phyloP scores from a whole-genome alignment of 2,797 vertebrate genomes.

The Gymnothorax reevesii region DNA sequence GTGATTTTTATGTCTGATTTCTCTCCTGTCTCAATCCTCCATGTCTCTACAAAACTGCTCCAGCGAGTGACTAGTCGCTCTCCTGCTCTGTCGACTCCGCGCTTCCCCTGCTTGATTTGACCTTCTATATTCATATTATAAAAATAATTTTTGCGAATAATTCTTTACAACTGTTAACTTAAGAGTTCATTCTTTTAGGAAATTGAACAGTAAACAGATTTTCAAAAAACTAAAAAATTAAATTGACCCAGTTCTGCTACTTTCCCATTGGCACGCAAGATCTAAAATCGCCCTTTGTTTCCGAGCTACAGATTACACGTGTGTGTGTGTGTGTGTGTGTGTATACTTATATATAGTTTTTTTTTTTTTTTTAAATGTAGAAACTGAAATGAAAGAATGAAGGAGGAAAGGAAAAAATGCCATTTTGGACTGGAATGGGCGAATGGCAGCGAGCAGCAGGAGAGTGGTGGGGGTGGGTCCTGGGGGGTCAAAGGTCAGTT shows the following conservation, averaged over 20 bases:
- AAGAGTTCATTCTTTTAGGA: conserved; percentile 45
- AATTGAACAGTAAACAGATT: conserved; percentile 37
- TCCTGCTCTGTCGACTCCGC: conserved; percentile 39
- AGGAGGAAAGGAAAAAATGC: conserved; percentile 73
- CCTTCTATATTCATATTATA: conserved; percentile 76
- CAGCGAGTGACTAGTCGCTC: neutral
- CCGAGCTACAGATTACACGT: conserved; percentile 69
- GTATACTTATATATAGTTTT: conserved; percentile 15
- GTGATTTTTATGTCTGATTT: neutral
- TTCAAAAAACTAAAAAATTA: neutral
- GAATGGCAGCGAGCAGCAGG: conserved; percentile 73
- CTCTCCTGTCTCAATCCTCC: neutral
- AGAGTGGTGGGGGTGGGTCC: conserved; percentile 49
- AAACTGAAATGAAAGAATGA: conserved; percentile 56
- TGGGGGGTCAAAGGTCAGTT: conserved; percentile 71
- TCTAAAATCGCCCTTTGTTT: conserved; percentile 55
- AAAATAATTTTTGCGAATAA: conserved; percentile 81
- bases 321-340: neutral
- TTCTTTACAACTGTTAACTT: conserved; percentile 64
- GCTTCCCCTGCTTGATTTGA: conserved; percentile 78
- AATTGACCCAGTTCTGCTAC: neutral
- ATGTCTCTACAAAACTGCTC: neutral
- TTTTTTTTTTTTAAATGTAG: conserved; percentile 43
- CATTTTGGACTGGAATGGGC: conserved; percentile 78
- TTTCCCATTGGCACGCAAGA: conserved; percentile 61